Evolutionary conservation across 2,888 invertebrate genomes (phyloP).

Genomic region (Orthonevra nobilis): DNA sequence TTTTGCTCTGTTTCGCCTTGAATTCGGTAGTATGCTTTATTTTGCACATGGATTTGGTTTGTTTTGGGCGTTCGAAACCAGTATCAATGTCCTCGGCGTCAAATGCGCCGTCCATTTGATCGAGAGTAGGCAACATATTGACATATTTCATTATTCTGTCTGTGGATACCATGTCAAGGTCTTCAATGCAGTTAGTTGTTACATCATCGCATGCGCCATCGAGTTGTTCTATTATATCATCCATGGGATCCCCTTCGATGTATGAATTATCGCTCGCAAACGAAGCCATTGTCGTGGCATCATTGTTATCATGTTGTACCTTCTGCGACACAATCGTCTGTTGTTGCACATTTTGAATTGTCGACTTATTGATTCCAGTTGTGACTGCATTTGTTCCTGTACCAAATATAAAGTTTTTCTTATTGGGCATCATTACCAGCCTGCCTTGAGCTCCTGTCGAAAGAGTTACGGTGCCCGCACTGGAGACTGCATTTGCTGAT

Average conservation of each 20-base stretch:
- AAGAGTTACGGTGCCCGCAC: slow-evolving; percentile 74
- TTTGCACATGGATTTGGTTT: no score
- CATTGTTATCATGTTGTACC: slow-evolving; percentile 37
- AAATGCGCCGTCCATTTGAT: slow-evolving; percentile 72
- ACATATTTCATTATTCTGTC: no score
- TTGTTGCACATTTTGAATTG: slow-evolving; percentile 70
- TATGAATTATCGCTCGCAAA: slow-evolving; percentile 71
- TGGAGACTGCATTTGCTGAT: slow-evolving; percentile 74
- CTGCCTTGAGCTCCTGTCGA: slow-evolving; percentile 77
- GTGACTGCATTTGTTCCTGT: slow-evolving; percentile 68
- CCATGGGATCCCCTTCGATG: slow-evolving; percentile 75
- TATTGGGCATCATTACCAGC: slow-evolving; percentile 81
- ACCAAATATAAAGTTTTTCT: slow-evolving; percentile 82
- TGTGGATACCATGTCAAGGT: no score
- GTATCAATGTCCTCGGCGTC: no score
- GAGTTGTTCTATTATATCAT: slow-evolving; percentile 78
- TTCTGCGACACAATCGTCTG: slow-evolving; percentile 72
- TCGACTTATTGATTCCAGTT: slow-evolving; percentile 49
- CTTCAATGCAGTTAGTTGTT: slow-evolving; percentile 45
- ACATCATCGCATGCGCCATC: slow-evolving; percentile 75
- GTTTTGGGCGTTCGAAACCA: no score
- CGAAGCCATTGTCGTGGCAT: slow-evolving; percentile 69
- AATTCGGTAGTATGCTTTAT: slow-evolving; percentile 3
- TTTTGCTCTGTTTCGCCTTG: slow-evolving; percentile 18
- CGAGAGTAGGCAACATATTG: no score